These are phyloP conservation scores for Cremastinae sp. DNA, from an alignment of 2,888 invertebrate genomes.

Conservation along the genomic window DNA sequence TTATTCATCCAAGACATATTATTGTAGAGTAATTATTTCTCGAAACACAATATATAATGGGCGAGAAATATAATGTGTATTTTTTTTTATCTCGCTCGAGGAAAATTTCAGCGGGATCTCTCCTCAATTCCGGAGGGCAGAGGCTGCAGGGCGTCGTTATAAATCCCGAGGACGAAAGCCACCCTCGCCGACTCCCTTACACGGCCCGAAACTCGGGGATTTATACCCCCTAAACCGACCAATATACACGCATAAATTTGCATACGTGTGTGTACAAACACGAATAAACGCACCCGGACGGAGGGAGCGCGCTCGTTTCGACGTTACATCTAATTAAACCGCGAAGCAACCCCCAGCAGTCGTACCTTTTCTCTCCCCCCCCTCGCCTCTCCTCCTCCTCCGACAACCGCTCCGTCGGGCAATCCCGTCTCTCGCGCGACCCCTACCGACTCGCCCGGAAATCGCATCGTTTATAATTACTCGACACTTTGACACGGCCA, in stretches of 20 bases:
- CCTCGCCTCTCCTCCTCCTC: too few species aligned
- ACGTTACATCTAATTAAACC: constrained; percentile 64
- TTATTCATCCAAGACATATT: too few species aligned
- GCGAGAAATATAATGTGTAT: neutral
- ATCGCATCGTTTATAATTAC: constrained; percentile 67
- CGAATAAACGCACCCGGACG: too few species aligned
- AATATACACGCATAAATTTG: constrained; percentile 29
- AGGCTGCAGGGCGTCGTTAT: constrained; percentile 56
- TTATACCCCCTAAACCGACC: constrained; percentile 45
- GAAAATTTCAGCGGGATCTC: constrained; percentile 44
- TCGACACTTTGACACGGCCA: constrained; percentile 65
- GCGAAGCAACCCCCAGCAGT: constrained; percentile 50
- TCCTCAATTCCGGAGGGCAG: constrained; percentile 33
- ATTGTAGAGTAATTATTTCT: too few species aligned
- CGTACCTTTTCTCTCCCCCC: constrained; percentile 20
- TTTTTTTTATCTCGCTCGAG: too few species aligned
- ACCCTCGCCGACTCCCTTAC: constrained; percentile 13
- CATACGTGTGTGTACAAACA: constrained; percentile 6
- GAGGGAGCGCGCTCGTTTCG: constrained; percentile 43
- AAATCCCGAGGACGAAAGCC: constrained; percentile 51
- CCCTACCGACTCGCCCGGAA: constrained; percentile 55
- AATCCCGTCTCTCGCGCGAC: too few species aligned
- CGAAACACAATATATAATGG: constrained; percentile 35
- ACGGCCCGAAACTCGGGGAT: constrained; percentile 39
- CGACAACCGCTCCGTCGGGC: too few species aligned